These are phyloP conservation scores for Panulirus ornatus DNA, from an alignment of 1,140 invertebrate species.

Conservation along the genomic window DNA sequence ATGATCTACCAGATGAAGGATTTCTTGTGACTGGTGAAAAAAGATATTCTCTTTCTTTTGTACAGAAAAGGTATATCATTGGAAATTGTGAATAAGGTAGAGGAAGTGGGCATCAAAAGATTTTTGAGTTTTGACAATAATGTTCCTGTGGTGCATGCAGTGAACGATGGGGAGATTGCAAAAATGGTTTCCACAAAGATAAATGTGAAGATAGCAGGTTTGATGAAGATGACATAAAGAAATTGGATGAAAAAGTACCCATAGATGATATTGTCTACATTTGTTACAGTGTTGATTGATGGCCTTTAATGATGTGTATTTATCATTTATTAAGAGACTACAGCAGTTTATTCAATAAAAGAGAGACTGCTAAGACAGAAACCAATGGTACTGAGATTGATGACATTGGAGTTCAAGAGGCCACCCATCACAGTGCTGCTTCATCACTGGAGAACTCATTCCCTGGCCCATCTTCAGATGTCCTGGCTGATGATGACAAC, in stretches of 20 bases:
- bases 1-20: constrained; percentile 10
- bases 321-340: neutral
- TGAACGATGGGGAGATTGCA: constrained; percentile 3
- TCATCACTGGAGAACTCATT: neutral
- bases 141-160: neutral
- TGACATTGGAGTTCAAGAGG: constrained; percentile 18
- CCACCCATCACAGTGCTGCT: neutral
- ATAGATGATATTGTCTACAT: constrained; percentile 14
- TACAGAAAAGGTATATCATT: neutral
- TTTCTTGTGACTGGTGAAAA: neutral
- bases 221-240: neutral
- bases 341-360: constrained; percentile 15
- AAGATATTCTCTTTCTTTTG: neutral
- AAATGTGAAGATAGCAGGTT: neutral
- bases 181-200: neutral
- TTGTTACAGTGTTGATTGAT: constrained; percentile 3
- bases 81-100: constrained; percentile 1
- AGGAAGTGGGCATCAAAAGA: neutral
- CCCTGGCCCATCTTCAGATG: constrained; percentile 11
- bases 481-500: neutral
- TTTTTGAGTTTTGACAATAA: neutral
- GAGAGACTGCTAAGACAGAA: constrained; percentile 17
- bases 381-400: neutral
- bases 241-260: neutral
- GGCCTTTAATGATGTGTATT: neutral